These are phyloP conservation scores for Naso thynnoides DNA, from an alignment of 2,797 vertebrate genomes.

Conservation along the genomic window DNA sequence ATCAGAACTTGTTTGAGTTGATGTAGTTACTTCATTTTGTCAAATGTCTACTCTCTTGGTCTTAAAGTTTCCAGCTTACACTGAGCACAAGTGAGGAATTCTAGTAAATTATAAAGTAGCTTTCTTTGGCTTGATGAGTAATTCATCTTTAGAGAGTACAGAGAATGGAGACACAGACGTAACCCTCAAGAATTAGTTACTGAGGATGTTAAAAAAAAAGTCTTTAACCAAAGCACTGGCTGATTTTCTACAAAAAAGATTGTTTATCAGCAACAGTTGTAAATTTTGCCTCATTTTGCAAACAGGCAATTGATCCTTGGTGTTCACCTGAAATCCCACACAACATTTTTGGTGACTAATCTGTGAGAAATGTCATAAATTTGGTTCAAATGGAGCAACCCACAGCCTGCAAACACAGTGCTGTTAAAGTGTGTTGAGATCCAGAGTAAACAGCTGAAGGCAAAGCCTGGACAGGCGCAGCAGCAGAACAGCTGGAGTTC, in stretches of 20 bases:
- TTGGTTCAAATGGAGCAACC: not conserved
- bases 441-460: conserved; percentile 55
- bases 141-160: too few species aligned
- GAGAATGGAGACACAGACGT: too few species aligned
- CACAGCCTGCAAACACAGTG: not conserved
- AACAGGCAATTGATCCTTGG: conserved; percentile 4
- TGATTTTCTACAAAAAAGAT: conserved; percentile 4
- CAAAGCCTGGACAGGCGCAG: conserved; percentile 27
- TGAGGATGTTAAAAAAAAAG: too few species aligned
- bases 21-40: too few species aligned
- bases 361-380: conserved; percentile 28
- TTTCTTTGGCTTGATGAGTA: too few species aligned
- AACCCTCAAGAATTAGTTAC: too few species aligned
- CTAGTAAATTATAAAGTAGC: too few species aligned
- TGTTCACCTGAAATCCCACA: conserved; percentile 21
- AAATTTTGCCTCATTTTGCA: not conserved
- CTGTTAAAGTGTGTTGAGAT: conserved; percentile 35
- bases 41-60: too few species aligned
- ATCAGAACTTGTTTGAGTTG: too few species aligned
- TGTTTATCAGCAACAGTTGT: not conserved
- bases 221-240: conserved; percentile 4
- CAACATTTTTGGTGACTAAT: conserved; percentile 11
- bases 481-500: conserved; percentile 53
- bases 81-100: too few species aligned
- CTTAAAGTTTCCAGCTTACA: too few species aligned